Conservation (phyloP, 2,113 vertebrate species). For the Arvicanthis niloticus region DNA sequence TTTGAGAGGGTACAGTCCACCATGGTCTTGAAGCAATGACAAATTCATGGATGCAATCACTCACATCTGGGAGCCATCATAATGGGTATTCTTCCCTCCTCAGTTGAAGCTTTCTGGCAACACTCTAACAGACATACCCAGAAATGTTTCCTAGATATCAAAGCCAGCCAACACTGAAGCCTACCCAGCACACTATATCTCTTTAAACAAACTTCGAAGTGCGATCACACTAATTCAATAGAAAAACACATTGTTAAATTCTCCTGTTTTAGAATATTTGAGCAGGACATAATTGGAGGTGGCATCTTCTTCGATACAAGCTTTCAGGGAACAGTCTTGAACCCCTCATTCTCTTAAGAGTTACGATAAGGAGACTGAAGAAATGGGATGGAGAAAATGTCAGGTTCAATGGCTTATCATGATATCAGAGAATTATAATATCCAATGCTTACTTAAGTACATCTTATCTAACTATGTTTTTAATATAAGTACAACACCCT, state of each 20-base stretch:
- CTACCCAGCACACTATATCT: neutral
- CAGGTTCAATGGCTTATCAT: neutral
- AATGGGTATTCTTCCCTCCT: neutral
- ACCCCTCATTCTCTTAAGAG: neutral
- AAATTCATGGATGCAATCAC: neutral
- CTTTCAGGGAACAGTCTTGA: neutral
- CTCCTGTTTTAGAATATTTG: neutral
- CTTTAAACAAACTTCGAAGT: neutral
- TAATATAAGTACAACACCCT: neutral
- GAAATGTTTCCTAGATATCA: neutral
- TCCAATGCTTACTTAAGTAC: neutral
- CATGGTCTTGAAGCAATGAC: neutral
- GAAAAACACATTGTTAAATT: neutral
- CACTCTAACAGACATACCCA: too few relatives aligned
- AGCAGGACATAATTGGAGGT: neutral
- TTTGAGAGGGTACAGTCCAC: too few relatives aligned
- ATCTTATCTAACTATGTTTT: neutral
- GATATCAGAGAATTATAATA: neutral
- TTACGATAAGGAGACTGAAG: neutral
- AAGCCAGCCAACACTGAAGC: neutral
- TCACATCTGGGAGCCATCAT: neutral
- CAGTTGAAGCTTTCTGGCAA: neutral
- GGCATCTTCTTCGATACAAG: neutral
- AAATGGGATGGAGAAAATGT: neutral
- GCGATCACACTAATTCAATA: neutral